These are phyloP conservation scores for Lamproptera curius DNA, from an alignment of 2,888 invertebrate species.

Conservation along the genomic window DNA sequence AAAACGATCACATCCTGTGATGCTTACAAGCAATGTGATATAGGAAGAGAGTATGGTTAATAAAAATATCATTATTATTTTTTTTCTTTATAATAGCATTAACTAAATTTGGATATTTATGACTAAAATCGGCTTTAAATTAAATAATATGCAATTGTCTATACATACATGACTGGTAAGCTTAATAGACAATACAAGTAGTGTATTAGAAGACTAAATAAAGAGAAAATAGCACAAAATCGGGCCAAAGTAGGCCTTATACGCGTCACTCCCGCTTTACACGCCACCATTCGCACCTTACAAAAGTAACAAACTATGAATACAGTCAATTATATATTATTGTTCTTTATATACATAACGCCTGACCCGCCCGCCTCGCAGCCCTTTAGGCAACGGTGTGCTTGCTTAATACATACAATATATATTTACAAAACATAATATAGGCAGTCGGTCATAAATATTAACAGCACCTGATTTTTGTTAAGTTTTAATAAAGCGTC, in stretches of 20 bases:
- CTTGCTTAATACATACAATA: slow-evolving; percentile 52
- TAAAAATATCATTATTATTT: slow-evolving; percentile 44
- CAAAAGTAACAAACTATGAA: slow-evolving; percentile 70
- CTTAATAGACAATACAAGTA: slow-evolving; percentile 72
- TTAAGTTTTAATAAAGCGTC: slow-evolving; percentile 62
- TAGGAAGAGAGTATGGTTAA: slow-evolving; percentile 54
- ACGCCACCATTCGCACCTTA: slow-evolving; percentile 62
- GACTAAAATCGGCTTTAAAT: slow-evolving; percentile 75
- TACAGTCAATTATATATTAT: slow-evolving; percentile 64
- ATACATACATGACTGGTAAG: slow-evolving; percentile 77
- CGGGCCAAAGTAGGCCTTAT: slow-evolving; percentile 33
- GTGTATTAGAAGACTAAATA: slow-evolving; percentile 70
- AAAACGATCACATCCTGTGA: slow-evolving; percentile 64
- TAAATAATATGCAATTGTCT: slow-evolving; percentile 68
- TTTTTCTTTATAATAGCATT: slow-evolving; percentile 59
- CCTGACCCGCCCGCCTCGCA: slow-evolving; percentile 57
- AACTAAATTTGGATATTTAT: slow-evolving; percentile 78
- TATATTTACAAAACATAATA: slow-evolving; percentile 68
- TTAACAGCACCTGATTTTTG: slow-evolving; percentile 57
- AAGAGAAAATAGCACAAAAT: slow-evolving; percentile 67
- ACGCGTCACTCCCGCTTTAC: slow-evolving; percentile 50
- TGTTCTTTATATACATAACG: slow-evolving; percentile 70
- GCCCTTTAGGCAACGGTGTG: slow-evolving; percentile 57
- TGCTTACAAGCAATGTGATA: slow-evolving; percentile 60
- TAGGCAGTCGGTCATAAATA: slow-evolving; percentile 56